A percentile compares a stretch with the other conserved stretches of the same genome.
phyloP scores from a whole-genome alignment of 1,140 invertebrate genomes.

The Druon quercuslanigerum region DNA sequence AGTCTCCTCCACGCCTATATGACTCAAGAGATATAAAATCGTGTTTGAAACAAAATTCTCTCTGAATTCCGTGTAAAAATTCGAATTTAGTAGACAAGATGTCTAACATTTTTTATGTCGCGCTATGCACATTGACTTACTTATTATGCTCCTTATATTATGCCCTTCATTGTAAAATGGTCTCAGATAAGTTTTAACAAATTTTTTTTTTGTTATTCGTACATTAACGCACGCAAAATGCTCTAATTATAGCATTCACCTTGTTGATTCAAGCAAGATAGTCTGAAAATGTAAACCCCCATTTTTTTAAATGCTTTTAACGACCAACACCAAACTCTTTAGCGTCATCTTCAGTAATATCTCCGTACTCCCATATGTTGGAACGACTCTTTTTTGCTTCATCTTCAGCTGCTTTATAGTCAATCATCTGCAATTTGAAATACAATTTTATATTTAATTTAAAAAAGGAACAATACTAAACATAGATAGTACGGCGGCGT shows the following conservation, averaged over 20 bases:
- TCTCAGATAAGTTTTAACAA: slow-evolving; percentile 12
- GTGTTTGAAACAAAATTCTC: not conserved
- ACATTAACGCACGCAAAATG: not conserved
- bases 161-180: slow-evolving; percentile 24
- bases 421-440: slow-evolving; percentile 78
- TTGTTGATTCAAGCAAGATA: slow-evolving; percentile 27
- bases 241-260: not conserved
- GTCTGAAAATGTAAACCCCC: slow-evolving; percentile 5
- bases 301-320: slow-evolving; percentile 46
- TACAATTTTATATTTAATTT: slow-evolving; percentile 30
- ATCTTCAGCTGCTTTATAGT: slow-evolving; percentile 90
- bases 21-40: slow-evolving; percentile 8
- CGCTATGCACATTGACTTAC: slow-evolving; percentile 10
- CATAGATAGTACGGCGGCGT: not conserved
- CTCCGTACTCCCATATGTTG: slow-evolving; percentile 97
- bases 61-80: too few relatives aligned
- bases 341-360: slow-evolving; percentile 97
- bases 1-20: not conserved
- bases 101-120: not conserved
- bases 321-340: slow-evolving; percentile 85
- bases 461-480: not conserved
- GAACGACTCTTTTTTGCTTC: slow-evolving; percentile 88
- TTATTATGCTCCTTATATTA: slow-evolving; percentile 4
- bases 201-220: not conserved
- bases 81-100: not conserved